Conservation (phyloP, 2,113 vertebrate genomes). For the Chamaetylas fuelleborni region DNA sequence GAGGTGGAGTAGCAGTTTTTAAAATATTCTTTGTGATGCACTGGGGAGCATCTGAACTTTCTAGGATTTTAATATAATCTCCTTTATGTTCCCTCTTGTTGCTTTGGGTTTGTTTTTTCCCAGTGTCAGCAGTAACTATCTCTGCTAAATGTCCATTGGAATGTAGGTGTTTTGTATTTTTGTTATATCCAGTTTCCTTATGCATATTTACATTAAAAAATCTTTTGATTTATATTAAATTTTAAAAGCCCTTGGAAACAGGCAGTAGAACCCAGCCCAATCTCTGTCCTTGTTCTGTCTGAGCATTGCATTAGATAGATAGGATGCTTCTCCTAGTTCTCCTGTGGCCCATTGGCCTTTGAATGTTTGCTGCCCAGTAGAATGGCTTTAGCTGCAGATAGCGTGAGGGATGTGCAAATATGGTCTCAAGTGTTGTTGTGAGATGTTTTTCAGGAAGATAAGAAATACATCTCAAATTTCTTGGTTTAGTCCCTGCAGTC, state of each 20-base stretch:
- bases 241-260: neutral
- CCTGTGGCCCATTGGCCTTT: neutral
- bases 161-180: neutral
- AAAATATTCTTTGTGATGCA: neutral
- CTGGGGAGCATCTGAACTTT: neutral
- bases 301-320: neutral
- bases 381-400: neutral
- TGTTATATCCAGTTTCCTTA: neutral
- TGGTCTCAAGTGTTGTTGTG: neutral
- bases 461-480: neutral
- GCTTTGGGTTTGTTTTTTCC: neutral
- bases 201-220: neutral
- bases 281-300: neutral
- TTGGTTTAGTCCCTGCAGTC: neutral
- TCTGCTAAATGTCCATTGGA: neutral
- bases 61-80: neutral
- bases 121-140: neutral
- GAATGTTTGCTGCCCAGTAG: neutral
- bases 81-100: neutral
- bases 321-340: neutral
- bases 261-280: neutral
- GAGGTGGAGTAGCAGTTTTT: conserved; percentile 73
- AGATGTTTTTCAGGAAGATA: neutral
- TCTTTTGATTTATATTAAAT: neutral
- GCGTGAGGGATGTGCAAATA: neutral